phyloP scores from a whole-genome alignment of 2,797 vertebrate genomes.

The Chaetophractus vellerosus region DNA sequence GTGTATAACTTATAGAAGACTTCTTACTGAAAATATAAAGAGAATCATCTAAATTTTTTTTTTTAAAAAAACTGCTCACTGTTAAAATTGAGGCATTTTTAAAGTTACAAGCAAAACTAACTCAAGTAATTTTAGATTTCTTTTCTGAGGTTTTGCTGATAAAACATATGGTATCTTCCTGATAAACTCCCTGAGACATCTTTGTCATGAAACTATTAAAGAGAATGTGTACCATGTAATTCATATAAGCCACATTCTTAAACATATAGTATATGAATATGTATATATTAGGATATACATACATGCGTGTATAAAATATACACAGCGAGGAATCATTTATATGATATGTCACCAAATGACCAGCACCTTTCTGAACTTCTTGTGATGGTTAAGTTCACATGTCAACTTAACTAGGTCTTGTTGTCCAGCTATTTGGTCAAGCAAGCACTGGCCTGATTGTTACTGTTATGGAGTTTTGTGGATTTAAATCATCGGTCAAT shows the following conservation, averaged over 20 bases:
- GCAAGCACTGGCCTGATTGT: too few relatives aligned
- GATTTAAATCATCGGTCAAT: too few relatives aligned
- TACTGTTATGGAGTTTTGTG: too few relatives aligned
- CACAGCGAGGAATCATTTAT: neutral
- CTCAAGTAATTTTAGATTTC: neutral
- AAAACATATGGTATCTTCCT: neutral
- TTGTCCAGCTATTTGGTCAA: too few relatives aligned
- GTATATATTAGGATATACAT: neutral
- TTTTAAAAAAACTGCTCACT: neutral
- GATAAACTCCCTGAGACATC: neutral
- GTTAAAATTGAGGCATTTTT: constrained; percentile 16
- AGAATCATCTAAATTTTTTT: neutral
- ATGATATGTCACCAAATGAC: neutral
- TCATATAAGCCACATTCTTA: neutral
- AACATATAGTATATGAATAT: neutral
- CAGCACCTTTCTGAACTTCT: neutral
- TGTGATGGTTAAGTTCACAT: too few relatives aligned
- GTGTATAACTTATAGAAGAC: constrained; percentile 9
- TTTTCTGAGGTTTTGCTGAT: neutral
- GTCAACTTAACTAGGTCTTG: too few relatives aligned
- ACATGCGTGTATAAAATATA: neutral
- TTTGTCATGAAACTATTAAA: neutral
- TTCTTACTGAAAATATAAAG: neutral
- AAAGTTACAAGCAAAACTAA: neutral
- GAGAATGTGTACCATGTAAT: neutral